These are phyloP conservation scores for Dryas iulia DNA, from an alignment of 1,140 invertebrate species.

Conservation along the genomic window DNA sequence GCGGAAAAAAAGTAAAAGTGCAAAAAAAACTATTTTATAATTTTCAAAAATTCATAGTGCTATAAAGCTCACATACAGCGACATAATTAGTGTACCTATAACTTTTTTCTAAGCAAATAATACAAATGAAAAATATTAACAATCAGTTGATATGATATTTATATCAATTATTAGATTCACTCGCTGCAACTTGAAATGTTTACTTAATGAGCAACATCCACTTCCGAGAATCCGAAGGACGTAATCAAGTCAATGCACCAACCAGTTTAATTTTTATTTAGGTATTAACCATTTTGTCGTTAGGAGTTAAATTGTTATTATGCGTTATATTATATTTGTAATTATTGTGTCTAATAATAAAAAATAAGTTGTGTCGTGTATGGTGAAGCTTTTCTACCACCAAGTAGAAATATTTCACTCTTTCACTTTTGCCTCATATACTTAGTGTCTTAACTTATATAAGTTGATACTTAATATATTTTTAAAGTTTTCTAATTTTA, in stretches of 20 bases:
- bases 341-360: background rate
- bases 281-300: background rate
- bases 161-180: background rate
- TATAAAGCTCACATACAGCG: no score
- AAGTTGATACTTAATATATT: background rate
- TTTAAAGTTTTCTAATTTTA: background rate
- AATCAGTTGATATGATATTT: background rate
- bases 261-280: constrained; percentile 4
- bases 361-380: background rate
- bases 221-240: constrained; percentile 1
- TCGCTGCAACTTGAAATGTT: background rate
- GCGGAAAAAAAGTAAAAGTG: no score
- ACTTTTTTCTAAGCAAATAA: no score
- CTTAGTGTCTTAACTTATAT: no score
- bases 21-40: no score
- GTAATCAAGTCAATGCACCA: background rate
- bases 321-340: no score
- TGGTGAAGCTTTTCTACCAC: background rate
- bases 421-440: no score
- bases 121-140: background rate
- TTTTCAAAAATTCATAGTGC: no score
- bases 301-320: no score
- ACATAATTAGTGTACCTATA: no score
- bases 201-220: background rate
- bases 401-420: no score